Evolutionary conservation across 2,113 vertebrate species (phyloP).

Genomic region (Edolisoma coerulescens): DNA sequence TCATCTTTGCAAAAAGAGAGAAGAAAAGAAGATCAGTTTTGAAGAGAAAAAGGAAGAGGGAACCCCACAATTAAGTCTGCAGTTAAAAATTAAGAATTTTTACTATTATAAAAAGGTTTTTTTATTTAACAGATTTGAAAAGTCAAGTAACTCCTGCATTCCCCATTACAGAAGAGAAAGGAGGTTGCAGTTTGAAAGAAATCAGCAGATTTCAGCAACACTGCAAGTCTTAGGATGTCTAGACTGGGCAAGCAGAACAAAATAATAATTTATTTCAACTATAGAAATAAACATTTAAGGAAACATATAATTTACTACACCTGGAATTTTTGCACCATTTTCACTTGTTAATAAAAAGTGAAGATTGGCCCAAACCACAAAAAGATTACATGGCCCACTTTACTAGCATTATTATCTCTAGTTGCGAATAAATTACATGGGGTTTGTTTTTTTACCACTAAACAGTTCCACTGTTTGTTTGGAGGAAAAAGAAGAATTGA

Average conservation of each 20-base stretch:
- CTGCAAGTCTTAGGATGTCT: not conserved
- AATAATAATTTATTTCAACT: not conserved
- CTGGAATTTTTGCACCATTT: not conserved
- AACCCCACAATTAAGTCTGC: not conserved
- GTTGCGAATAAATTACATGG: constrained; percentile 1
- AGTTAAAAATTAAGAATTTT: not conserved
- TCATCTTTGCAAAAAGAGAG: constrained; percentile 23
- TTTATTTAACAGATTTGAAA: not conserved
- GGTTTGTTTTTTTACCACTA: constrained; percentile 61
- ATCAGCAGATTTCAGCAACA: not conserved
- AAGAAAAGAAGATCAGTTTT: constrained; percentile 36
- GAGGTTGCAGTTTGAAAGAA: not conserved
- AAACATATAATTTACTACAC: not conserved
- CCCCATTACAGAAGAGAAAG: not conserved
- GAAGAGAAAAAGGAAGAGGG: not conserved
- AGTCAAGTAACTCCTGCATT: not conserved
- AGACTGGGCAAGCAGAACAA: not conserved
- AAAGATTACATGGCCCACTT: not conserved
- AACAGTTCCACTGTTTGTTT: constrained; percentile 71
- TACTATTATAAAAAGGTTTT: not conserved
- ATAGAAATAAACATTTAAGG: not conserved
- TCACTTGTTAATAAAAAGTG: not conserved
- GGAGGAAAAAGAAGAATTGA: constrained; percentile 64
- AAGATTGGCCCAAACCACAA: not conserved
- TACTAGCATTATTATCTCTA: not conserved